These are phyloP conservation scores for Stercorarius parasiticus DNA, from an alignment of 2,113 vertebrate genomes.

Conservation along the genomic window DNA sequence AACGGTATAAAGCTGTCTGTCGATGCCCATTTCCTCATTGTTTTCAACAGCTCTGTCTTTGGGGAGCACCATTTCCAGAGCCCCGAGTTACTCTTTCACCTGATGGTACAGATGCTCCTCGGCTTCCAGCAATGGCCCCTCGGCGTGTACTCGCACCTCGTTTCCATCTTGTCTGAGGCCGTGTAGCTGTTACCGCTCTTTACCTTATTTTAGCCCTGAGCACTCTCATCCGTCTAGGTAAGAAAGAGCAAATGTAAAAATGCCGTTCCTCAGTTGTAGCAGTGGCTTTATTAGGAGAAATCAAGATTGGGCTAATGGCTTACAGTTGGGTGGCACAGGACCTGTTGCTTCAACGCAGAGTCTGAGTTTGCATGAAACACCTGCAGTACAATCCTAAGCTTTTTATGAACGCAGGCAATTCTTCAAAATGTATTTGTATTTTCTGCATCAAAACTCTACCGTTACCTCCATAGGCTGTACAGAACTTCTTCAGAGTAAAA, in stretches of 20 bases:
- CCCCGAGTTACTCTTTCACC: accelerated
- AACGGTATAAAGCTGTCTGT: background rate
- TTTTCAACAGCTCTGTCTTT: background rate
- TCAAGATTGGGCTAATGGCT: background rate
- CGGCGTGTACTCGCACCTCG: accelerated
- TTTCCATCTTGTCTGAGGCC: background rate
- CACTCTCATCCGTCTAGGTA: background rate
- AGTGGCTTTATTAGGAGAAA: background rate
- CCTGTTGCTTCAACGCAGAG: background rate
- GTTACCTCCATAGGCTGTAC: background rate
- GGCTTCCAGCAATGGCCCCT: background rate
- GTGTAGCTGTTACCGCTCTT: background rate
- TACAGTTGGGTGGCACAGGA: background rate
- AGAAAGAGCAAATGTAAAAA: background rate
- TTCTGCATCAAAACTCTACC: background rate
- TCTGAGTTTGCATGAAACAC: background rate
- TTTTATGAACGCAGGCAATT: background rate
- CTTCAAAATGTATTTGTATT: background rate
- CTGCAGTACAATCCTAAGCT: background rate
- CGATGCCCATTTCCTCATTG: accelerated
- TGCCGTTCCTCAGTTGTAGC: background rate
- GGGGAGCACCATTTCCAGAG: background rate
- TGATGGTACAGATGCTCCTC: background rate
- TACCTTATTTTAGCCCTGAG: background rate
- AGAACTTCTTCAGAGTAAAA: background rate